Percentiles rank a stretch among this genome's conserved stretches.
phyloP scores from a whole-genome alignment of 2,888 invertebrate genomes.

The Lithophane semibrunnea region DNA sequence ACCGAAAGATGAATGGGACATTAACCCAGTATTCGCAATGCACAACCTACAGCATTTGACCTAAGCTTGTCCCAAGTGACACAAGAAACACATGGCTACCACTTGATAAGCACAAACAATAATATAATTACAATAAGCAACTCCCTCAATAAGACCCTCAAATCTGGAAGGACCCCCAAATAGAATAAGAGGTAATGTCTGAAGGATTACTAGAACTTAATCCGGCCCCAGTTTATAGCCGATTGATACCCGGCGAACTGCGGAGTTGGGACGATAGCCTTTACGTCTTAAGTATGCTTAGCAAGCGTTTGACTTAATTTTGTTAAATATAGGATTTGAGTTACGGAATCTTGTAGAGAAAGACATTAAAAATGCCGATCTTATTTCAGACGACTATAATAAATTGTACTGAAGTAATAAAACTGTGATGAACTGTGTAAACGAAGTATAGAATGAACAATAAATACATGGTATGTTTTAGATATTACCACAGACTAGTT shows the following conservation, averaged over 20 bases:
- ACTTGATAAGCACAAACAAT: not conserved
- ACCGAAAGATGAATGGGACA: not conserved
- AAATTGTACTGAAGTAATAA: slow-evolving; percentile 45
- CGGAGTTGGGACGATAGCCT: slow-evolving; percentile 46
- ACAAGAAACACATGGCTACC: not conserved
- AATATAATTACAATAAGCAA: not conserved
- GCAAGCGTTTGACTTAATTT: slow-evolving; percentile 52
- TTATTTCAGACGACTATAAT: slow-evolving; percentile 43
- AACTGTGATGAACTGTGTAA: slow-evolving; percentile 39
- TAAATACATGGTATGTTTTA: slow-evolving; percentile 27
- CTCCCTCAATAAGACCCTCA: not conserved
- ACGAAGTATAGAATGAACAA: slow-evolving; percentile 32
- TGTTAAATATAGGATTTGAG: slow-evolving; percentile 10
- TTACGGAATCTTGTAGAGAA: not conserved
- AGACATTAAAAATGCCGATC: slow-evolving; percentile 46
- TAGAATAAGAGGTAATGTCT: slow-evolving; percentile 69
- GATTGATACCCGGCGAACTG: slow-evolving; percentile 68
- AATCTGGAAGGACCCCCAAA: slow-evolving; percentile 58
- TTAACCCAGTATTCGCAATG: not conserved
- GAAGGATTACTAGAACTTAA: slow-evolving; percentile 74
- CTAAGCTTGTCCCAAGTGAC: not conserved
- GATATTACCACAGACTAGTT: not conserved
- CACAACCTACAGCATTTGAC: not conserved
- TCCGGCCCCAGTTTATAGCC: slow-evolving; percentile 72
- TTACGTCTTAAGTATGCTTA: slow-evolving; percentile 67